Evolutionary conservation across 2,797 vertebrate species (phyloP), one percentile per base, ranked within the genome.

Genomic region (Sphaeramia orbicularis): DNA sequence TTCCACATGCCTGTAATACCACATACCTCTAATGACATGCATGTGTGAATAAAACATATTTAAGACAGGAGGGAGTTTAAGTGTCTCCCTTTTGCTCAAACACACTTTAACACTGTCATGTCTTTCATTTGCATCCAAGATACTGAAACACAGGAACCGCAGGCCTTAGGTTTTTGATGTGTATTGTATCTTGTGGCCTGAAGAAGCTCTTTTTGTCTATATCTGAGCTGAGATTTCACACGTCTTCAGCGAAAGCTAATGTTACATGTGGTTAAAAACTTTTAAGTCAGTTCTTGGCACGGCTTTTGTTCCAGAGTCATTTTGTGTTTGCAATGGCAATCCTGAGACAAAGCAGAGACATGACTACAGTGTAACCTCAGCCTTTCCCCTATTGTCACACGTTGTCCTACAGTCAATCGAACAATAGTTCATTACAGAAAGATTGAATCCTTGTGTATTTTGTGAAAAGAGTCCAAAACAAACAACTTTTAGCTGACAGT

Each of bases 401-500:
- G 63, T 35, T 67, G 73, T 82, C 75, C 30, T 38, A 56, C 55
- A 62, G 48, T 73, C 65, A 76, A 37, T 56, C 10, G 13, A 78
- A 58, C 66, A 64, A 43, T 73, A 69, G 77, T 67, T 85, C 36
- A 48, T 59, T 56, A 80, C 47, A 53, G 68, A 65, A 74, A 78
- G 58, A 83, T 66, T 81, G 61, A 72, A 80, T 88, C 76, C 65
- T 67, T 86, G 62, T 83, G 76, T 54, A 53, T 54, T 67, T 71
- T 54, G 19, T 64, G 45, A 76, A 32, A 19, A 10, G 3, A 49
- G 15, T 84, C 59, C 76, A 85, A 76, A 82, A 69, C 16, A 86
- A 88, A 86, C 62, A 80, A 8, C 10, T 80, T 73, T 67, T 47
- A 53, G 45, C 54, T 60, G 60, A 64, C n/a, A 60, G 55, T 10